These are phyloP conservation scores for Parazoanthus atlanticus DNA, from an alignment of 92 coral and sea anemone genomes.

Conservation along the genomic window DNA sequence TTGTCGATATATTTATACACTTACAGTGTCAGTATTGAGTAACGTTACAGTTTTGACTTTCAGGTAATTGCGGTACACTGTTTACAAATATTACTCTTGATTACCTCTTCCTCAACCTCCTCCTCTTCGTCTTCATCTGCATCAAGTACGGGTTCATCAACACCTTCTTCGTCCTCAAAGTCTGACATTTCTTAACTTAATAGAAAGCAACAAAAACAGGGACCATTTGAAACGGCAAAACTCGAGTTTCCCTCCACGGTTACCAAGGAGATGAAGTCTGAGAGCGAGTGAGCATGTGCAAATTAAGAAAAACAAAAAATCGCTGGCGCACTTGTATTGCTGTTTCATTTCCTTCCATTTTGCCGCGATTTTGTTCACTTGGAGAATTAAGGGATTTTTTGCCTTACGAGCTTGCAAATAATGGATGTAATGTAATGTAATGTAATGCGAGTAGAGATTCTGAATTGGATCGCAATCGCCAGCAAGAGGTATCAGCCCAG, in stretches of 20 bases:
- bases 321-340: constrained; percentile 39
- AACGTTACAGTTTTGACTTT: too few relatives aligned
- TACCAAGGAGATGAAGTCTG: constrained; percentile 12
- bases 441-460: too few relatives aligned
- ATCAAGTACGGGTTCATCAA: constrained; percentile 94
- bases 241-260: constrained; percentile 43
- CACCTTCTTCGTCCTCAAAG: constrained; percentile 98
- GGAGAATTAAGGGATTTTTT: too few relatives aligned
- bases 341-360: background rate
- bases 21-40: too few relatives aligned
- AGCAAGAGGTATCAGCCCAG: too few relatives aligned
- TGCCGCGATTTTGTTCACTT: background rate
- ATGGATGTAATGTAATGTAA: too few relatives aligned
- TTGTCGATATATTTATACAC: too few relatives aligned
- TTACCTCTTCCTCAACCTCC: constrained; percentile 78
- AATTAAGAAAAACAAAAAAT: background rate
- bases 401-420: too few relatives aligned
- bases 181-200: constrained; percentile 71
- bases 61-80: background rate
- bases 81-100: background rate
- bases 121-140: constrained; percentile 94
- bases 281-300: constrained; percentile 33
- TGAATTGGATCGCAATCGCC: background rate
- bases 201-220: background rate
- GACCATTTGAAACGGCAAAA: background rate